Evolutionary conservation across 2,888 invertebrate species (phyloP), one percentile per base, ranked within the genome.

Genomic region (Lacanobia wlatinum): DNA sequence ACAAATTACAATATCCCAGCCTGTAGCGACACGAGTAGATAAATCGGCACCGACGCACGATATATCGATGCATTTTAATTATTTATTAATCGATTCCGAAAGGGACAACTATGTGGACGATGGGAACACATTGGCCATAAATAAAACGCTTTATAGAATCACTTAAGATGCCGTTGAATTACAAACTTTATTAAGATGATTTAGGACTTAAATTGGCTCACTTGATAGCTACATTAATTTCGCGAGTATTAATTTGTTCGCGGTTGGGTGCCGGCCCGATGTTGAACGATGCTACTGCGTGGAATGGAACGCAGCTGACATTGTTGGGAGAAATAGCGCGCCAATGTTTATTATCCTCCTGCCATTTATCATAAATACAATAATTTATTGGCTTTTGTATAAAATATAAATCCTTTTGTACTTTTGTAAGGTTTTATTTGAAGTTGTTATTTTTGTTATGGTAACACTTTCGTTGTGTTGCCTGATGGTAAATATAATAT

Each of bases 21-120:
- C 82, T 76, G 76, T 74, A 82, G 86, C 79, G 74, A 86, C 76
- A 80, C 23, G 52, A 65, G 53, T 67, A 76, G 83, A 88, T 87
- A 81, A 86, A 87, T 87, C 80, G 87, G 80, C 80, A 79, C 55
- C 59, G 68, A 63, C 70, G 55, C 56, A 77, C 84, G 83, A 88
- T 87, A 86, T 83, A 89, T 89, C 87, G 87, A 89, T 89, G 88
- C 84, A 89, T 92, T 91, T 90, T 88, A 91, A 90, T 90, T 89
- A 90, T 90, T 87, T 86, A 89, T 88, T 88, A 90, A 91, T 90
- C 86, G 85, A 88, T 88, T 85, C 82, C 70, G 80, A 83, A 86
- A 80, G 66, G 71, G 76, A 85, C 81, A 73, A 76, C 70, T 67
- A 67, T 68, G 77, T 69, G 64, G 73, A 77, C 82, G 82, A 43